phyloP scores from a whole-genome alignment of 2,888 invertebrate species.

The Mythimna pallens region DNA sequence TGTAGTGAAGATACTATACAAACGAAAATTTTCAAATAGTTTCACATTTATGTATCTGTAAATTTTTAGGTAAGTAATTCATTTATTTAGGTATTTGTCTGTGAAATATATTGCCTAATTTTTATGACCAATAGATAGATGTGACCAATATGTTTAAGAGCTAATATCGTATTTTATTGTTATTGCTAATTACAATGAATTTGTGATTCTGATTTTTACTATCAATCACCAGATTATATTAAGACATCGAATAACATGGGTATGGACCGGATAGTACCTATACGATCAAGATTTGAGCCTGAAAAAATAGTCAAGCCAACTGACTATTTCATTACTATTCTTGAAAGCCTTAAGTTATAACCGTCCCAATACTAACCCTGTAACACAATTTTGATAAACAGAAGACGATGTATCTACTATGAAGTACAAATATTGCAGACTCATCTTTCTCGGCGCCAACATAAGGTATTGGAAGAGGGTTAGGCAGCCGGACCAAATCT shows the following conservation, averaged over 20 bases:
- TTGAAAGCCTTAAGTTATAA: background rate
- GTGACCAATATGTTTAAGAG: no score
- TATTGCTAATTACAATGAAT: background rate
- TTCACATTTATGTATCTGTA: background rate
- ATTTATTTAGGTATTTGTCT: background rate
- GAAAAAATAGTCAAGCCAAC: constrained; percentile 2
- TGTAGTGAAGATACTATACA: background rate
- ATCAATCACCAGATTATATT: constrained; percentile 24
- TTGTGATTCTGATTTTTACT: background rate
- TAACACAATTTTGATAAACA: constrained; percentile 70
- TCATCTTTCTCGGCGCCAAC: constrained; percentile 76
- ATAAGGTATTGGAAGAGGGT: constrained; percentile 79
- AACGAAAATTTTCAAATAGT: background rate
- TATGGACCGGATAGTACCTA: background rate
- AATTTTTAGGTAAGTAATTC: background rate
- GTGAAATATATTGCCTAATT: background rate
- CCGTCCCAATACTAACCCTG: constrained; percentile 10
- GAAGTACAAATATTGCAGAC: constrained; percentile 76
- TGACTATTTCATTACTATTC: no score
- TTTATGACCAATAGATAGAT: background rate
- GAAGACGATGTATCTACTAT: constrained; percentile 61
- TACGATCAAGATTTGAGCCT: background rate
- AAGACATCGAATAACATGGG: background rate
- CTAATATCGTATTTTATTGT: background rate
- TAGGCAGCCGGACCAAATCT: constrained; percentile 76